Conservation (phyloP, 2,797 vertebrate genomes). For the Harpagifer antarcticus region DNA sequence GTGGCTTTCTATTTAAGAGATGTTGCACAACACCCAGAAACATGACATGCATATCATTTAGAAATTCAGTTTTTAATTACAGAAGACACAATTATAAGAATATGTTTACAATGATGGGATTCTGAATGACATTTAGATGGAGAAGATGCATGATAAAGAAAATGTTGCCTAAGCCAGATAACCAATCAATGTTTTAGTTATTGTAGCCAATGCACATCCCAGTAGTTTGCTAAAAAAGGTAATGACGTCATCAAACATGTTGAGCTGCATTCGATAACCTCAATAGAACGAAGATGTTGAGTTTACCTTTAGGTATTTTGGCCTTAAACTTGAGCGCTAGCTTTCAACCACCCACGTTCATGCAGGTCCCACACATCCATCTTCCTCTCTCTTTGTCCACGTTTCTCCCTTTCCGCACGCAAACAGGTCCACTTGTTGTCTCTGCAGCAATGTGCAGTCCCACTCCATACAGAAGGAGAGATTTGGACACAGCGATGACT, state of each 20-base stretch:
- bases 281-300: too few relatives aligned
- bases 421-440: slow-evolving; percentile 44
- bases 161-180: background rate
- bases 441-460: slow-evolving; percentile 45
- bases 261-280: too few relatives aligned
- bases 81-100: background rate
- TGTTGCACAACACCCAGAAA: background rate
- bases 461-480: slow-evolving; percentile 28
- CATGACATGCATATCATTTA: background rate
- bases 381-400: slow-evolving; percentile 11
- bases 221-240: background rate
- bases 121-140: background rate
- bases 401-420: background rate
- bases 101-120: background rate
- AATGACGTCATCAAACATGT: too few relatives aligned
- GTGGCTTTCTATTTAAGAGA: background rate
- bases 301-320: background rate
- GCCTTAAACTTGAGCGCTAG: background rate
- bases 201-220: background rate
- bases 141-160: background rate
- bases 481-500: slow-evolving; percentile 57
- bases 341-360: background rate
- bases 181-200: background rate
- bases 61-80: background rate
- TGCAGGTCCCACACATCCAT: background rate